Base-by-base conservation (phyloP, 2,113 vertebrate genomes). In the Bagarius yarrelli region DNA sequence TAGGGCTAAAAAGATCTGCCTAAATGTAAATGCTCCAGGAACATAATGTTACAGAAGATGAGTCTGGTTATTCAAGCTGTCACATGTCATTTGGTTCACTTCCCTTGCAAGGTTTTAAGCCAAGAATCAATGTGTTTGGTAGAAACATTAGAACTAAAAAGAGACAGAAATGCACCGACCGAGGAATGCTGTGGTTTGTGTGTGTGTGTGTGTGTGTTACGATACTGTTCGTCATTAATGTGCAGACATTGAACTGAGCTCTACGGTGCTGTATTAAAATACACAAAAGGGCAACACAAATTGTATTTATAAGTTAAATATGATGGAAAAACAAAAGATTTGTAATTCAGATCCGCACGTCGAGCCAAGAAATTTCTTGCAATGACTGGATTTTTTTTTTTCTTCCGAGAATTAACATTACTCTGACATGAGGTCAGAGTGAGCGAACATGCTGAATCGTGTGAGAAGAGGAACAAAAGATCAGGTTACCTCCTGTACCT, bases 131-230 rank as follows among this genome's bases (percentile, higher is more conserved):
- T 53, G 52, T 61, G 73, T 84, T 80, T 78, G 75, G 34, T 81
- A 64, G 73, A 78, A 83, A 72, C 66, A 32, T 77, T 60, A 70
- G 47, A 84, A 72, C 67, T 76, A 25, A 55, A 76, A 52, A 47
- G 32, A 55, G 72, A 73, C 60, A 56, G 71, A 74, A 76, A 59
- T 40, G 32, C 27, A 74, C 27, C n/a, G 55, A 59, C 73, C 55
- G 8, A 76, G 59, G 73, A 76, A 76, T 76, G 55, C 73, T 81
- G 72, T 81, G 80, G 80, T 67, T 76, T 67, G 71, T 53, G 23
- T 63, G 47, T 75, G 18, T 55, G 53, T 55, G 53, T 55, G 53
- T 55, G 53, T 55, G 52, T 53, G 52, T 53, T 16, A 53, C 53
- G 47, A 71, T 59, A 52, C 25, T 27, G 53, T 73, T 81, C 73